These are phyloP conservation scores for Caenorhabditis doughertyi DNA, from an alignment of 2,888 invertebrate species.

Conservation along the genomic window DNA sequence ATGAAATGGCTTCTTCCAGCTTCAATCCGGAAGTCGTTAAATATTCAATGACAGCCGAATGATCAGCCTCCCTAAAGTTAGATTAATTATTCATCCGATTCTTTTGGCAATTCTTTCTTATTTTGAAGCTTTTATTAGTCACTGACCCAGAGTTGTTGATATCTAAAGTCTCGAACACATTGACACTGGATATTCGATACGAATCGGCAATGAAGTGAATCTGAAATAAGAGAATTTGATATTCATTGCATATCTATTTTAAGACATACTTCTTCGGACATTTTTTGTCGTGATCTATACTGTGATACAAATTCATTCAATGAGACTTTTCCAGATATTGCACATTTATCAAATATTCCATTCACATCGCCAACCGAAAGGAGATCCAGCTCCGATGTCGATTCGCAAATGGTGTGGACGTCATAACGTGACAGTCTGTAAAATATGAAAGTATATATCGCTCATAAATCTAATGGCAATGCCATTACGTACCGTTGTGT, in stretches of 20 bases:
- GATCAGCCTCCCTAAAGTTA: slow-evolving; percentile 71
- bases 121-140: neutral
- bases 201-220: slow-evolving; percentile 76
- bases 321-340: slow-evolving; percentile 65
- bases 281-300: slow-evolving; percentile 68
- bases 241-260: slow-evolving; percentile 4
- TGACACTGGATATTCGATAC: slow-evolving; percentile 70
- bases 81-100: slow-evolving; percentile 37
- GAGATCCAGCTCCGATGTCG: slow-evolving; percentile 71
- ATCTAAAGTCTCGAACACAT: slow-evolving; percentile 73
- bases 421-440: slow-evolving; percentile 74
- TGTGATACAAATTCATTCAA: slow-evolving; percentile 69
- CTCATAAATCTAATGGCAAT: slow-evolving; percentile 40
- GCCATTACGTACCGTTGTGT: slow-evolving; percentile 63
- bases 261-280: slow-evolving; percentile 73
- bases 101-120: no score
- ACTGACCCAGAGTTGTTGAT: slow-evolving; percentile 70
- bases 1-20: slow-evolving; percentile 72
- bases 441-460: slow-evolving; percentile 17
- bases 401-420: slow-evolving; percentile 72
- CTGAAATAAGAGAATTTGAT: slow-evolving; percentile 48
- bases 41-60: slow-evolving; percentile 73
- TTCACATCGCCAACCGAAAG: slow-evolving; percentile 71
- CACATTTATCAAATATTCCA: slow-evolving; percentile 69
- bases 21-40: slow-evolving; percentile 72